Conservation (phyloP, 2,888 invertebrate genomes). For the Emmelina monodactyla region DNA sequence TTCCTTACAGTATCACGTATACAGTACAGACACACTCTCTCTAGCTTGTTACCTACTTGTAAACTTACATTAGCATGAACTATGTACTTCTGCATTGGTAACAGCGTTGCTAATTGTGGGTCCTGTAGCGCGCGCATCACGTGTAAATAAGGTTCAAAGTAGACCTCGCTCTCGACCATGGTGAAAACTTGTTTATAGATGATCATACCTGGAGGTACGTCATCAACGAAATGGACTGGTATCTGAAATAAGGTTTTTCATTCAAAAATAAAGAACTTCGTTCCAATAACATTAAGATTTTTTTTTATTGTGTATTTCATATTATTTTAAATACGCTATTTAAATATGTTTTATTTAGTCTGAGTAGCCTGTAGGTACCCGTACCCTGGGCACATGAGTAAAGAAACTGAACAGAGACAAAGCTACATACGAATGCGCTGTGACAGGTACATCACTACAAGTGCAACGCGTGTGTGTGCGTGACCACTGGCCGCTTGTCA, state of each 20-base stretch:
- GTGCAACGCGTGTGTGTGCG: no score
- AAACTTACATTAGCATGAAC: constrained; percentile 60
- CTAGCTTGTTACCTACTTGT: constrained; percentile 3
- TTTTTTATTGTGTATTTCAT: no score
- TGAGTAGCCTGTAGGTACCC: no score
- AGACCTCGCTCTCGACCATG: constrained; percentile 81
- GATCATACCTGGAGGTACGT: constrained; percentile 20
- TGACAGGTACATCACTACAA: no score
- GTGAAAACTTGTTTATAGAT: constrained; percentile 29
- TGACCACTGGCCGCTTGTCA: no score
- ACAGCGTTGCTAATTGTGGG: constrained; percentile 53
- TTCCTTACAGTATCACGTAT: no score
- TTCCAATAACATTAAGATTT: not conserved
- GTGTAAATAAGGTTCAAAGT: constrained; percentile 82
- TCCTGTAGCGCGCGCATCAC: constrained; percentile 72
- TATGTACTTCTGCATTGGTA: constrained; percentile 76
- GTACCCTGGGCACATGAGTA: no score
- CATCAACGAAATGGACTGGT: constrained; percentile 30
- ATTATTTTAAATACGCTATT: no score
- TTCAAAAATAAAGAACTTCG: not conserved
- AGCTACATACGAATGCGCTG: no score
- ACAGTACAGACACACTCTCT: no score
- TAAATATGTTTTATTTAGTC: no score
- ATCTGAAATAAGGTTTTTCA: constrained; percentile 24
- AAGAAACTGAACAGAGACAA: no score